These are phyloP conservation scores for Synergus gifuensis DNA, from an alignment of 2,888 invertebrate genomes.

Conservation along the genomic window DNA sequence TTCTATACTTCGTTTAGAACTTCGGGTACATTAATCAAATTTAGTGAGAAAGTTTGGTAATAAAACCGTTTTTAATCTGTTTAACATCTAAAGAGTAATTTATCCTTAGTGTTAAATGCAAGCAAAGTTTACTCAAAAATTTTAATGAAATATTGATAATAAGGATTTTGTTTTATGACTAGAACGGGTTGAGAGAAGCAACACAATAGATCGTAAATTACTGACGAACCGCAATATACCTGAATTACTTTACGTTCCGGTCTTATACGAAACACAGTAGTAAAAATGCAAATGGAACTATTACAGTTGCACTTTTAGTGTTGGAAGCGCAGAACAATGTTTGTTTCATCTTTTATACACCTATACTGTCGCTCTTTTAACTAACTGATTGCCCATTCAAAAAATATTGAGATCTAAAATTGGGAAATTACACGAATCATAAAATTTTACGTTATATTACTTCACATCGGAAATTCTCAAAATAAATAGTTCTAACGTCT, in stretches of 20 bases:
- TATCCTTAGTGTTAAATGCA: background rate
- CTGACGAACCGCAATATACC: conserved; percentile 9
- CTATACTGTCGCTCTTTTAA: background rate
- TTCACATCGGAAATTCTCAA: background rate
- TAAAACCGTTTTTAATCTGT: background rate
- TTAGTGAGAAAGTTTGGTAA: background rate
- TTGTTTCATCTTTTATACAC: conserved; percentile 5
- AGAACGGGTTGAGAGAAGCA: background rate
- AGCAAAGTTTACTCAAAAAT: background rate
- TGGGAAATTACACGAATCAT: background rate
- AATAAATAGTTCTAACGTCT: no score
- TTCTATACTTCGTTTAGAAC: no score
- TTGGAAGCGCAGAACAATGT: conserved; percentile 23
- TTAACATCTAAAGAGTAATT: background rate
- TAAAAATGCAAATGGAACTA: conserved; percentile 38
- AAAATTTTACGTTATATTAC: background rate
- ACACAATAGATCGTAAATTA: conserved; percentile 28
- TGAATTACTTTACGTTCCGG: conserved; percentile 17
- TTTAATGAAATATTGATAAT: background rate
- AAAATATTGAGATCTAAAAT: background rate
- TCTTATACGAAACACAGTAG: background rate
- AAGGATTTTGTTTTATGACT: background rate
- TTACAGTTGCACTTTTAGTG: conserved; percentile 21
- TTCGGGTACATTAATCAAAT: no score
- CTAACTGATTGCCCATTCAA: conserved; percentile 1